Evolutionary conservation across 2,797 vertebrate genomes (phyloP).

Genomic region (Monodelphis domestica): DNA sequence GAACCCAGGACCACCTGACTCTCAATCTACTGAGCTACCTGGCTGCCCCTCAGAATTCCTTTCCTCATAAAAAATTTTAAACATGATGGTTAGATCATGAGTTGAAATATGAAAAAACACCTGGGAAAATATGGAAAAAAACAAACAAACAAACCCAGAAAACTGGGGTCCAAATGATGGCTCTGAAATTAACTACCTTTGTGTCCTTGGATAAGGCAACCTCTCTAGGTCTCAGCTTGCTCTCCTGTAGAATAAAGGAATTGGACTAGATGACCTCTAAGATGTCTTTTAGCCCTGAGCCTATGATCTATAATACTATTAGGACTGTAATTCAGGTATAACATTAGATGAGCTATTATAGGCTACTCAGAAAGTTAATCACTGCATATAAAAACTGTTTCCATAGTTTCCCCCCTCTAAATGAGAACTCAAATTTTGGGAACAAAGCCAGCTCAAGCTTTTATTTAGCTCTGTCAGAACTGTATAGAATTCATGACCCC

Average conservation of each 20-base stretch:
- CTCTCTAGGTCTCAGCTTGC: background rate
- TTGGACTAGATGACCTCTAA: background rate
- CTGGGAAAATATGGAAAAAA: background rate
- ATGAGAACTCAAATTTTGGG: background rate
- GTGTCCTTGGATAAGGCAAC: background rate
- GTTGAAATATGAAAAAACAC: background rate
- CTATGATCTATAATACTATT: background rate
- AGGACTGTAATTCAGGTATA: background rate
- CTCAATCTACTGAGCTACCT: too few species aligned
- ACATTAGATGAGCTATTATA: background rate
- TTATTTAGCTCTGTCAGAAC: background rate
- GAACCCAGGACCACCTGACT: too few species aligned
- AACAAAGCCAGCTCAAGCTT: background rate
- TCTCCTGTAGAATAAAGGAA: background rate
- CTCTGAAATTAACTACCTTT: background rate
- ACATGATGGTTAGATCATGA: background rate
- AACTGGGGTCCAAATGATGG: background rate
- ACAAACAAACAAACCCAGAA: too few species aligned
- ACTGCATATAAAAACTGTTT: background rate
- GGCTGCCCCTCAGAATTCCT: too few species aligned
- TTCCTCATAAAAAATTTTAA: background rate
- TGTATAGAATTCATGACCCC: background rate
- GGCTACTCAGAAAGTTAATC: background rate
- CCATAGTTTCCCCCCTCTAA: background rate
- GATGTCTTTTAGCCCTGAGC: background rate